Evolutionary conservation across 2,888 invertebrate genomes (phyloP).

Genomic region (Aethes cnicana): DNA sequence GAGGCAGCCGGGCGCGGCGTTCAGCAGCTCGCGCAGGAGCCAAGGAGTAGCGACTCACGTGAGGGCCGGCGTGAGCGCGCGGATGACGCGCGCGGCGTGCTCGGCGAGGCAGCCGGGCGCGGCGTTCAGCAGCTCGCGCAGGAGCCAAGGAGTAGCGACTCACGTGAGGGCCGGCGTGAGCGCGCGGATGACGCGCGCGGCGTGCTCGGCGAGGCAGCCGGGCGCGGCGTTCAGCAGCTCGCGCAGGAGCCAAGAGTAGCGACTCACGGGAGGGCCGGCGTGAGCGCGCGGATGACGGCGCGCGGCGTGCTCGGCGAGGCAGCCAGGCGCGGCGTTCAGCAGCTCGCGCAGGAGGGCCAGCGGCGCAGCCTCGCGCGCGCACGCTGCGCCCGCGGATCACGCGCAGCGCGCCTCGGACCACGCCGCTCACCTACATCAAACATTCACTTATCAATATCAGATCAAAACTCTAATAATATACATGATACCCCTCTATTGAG

Average conservation of each 20-base stretch:
- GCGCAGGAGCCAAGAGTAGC: background rate
- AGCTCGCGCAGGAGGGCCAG: slow-evolving; percentile 95
- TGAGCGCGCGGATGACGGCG: slow-evolving; percentile 94
- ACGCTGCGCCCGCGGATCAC: slow-evolving; percentile 89
- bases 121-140: no score
- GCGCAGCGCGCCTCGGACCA: slow-evolving; percentile 95
- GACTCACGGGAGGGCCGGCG: slow-evolving; percentile 88
- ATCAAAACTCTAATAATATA: background rate
- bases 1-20: no score
- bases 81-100: no score
- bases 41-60: no score
- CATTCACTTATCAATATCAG: background rate
- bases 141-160: no score
- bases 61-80: no score
- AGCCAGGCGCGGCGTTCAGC: slow-evolving; percentile 93
- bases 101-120: no score
- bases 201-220: no score
- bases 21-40: no score
- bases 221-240: no score
- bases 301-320: slow-evolving; percentile 91
- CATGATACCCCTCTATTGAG: background rate
- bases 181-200: no score
- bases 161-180: no score
- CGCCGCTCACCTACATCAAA: slow-evolving; percentile 69
- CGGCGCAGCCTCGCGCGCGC: slow-evolving; percentile 91